A percentile compares a stretch with the other conserved stretches of the same genome.
Conservation (phyloP, 2,113 vertebrate genomes). For the Marmota flaviventris region DNA sequence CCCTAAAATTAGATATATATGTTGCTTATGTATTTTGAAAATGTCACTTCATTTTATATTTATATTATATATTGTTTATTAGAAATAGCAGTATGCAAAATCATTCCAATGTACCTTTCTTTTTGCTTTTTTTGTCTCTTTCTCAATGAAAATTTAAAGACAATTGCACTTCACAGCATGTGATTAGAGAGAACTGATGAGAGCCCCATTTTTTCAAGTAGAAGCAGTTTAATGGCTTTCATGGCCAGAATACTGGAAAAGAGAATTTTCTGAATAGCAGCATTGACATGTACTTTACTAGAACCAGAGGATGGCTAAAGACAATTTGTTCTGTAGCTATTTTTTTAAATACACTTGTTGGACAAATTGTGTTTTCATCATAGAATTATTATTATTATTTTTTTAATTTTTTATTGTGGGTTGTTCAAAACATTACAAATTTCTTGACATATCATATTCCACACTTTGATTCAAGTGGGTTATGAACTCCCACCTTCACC, state of each 20-base stretch:
- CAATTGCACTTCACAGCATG: slow-evolving; percentile 64
- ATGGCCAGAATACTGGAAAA: slow-evolving; percentile 51
- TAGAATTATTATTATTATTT: too few species aligned
- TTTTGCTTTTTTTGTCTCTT: slow-evolving; percentile 15
- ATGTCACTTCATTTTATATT: background rate
- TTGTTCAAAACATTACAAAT: too few species aligned
- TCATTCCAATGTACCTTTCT: background rate
- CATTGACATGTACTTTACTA: background rate
- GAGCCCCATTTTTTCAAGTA: slow-evolving; percentile 12
- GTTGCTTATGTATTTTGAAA: slow-evolving; percentile 17
- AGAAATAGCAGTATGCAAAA: background rate
- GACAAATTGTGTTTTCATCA: slow-evolving; percentile 29
- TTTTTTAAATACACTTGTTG: background rate
- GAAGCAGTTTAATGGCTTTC: slow-evolving; percentile 60
- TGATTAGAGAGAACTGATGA: slow-evolving; percentile 53
- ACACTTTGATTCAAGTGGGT: too few species aligned
- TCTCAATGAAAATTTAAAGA: slow-evolving; percentile 63
- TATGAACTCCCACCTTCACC: too few species aligned
- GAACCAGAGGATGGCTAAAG: background rate
- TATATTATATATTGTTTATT: background rate
- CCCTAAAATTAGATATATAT: background rate
- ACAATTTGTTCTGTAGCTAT: background rate
- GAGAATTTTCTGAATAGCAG: slow-evolving; percentile 5
- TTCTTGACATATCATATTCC: too few species aligned
- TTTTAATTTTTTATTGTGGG: too few species aligned